Evolutionary conservation across 2,797 vertebrate genomes (phyloP), one percentile per base, ranked within the genome.

Genomic region (Craterocephalus amniculus): DNA sequence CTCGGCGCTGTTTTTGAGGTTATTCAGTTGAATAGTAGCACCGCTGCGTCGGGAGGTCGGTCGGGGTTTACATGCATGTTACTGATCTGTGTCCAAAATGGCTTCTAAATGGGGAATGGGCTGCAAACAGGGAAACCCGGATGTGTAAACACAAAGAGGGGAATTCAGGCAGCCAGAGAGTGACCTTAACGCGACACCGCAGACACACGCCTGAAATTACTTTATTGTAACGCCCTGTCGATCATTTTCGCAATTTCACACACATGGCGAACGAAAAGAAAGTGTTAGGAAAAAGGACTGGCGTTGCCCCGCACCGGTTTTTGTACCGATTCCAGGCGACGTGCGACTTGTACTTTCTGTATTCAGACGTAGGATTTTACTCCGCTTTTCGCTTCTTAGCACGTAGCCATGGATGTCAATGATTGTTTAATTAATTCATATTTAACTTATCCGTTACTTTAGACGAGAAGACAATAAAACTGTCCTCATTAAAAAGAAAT

Each of bases 81-180:
- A 83, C 94, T 94, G 94, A 95, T 95, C 94, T 89, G 92, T 89
- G 94, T 96, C 95, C 96, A 97, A 97, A 95, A 97, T 97, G 96
- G 96, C 96, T 96, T 90, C 96, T 93, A 94, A 95, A 93, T 90
- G 91, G 93, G 89, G 93, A 89, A 91, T 86, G 91, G 93, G 91
- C 90, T 94, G 94, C 92, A 93, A 93, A 92, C 88, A 90, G 93
- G 93, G 95, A 94, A 94, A 94, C 96, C 96, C 96, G 97, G 97
- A 97, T 98, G 96, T 97, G 94, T 91, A 94, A 95, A 95, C 95
- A 95, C 95, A 96, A 95, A 93, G 94, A 88, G 91, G 88, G 89
- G 88, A 90, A 86, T 89, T 90, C 84, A 91, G 89, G 89, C 88
- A 89, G 89, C 87, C 78, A 71, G 70, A 61, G 76, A 79, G 80